phyloP scores from a whole-genome alignment of 2,113 vertebrate species.

The Rhabdornis inornatus region DNA sequence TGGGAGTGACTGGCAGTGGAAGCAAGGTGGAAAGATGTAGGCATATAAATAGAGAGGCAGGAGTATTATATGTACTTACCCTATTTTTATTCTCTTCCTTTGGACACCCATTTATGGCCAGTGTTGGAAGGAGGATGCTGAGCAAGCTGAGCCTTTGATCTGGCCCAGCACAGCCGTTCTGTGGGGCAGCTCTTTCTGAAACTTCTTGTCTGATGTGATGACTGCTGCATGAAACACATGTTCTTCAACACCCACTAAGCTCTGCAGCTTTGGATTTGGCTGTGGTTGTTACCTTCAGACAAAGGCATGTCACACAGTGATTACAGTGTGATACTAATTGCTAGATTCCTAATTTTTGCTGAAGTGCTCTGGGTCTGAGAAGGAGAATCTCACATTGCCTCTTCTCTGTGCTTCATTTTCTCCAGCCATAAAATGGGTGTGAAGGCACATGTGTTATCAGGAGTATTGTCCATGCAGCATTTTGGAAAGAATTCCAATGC shows the following conservation, averaged over 20 bases:
- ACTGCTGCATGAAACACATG: not conserved
- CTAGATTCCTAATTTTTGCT: not conserved
- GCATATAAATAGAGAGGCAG: slow-evolving; percentile 15
- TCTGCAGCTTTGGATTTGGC: not conserved
- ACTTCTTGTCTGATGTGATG: not conserved
- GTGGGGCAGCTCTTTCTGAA: not conserved
- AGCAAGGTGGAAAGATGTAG: not conserved
- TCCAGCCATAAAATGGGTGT: not conserved
- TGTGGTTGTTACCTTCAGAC: not conserved
- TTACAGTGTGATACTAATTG: not conserved
- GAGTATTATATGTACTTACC: slow-evolving; percentile 6
- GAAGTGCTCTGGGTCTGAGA: not conserved
- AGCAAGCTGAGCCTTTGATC: slow-evolving; percentile 4
- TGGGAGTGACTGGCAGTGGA: not conserved
- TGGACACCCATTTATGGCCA: slow-evolving; percentile 32
- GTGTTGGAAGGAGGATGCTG: not conserved
- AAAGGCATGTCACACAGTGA: not conserved
- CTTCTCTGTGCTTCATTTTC: not conserved
- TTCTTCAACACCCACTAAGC: not conserved
- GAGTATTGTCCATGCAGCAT: not conserved
- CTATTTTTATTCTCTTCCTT: slow-evolving; percentile 47
- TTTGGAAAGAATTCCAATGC: not conserved
- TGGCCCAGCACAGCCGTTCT: not conserved
- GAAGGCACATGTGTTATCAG: fast-evolving
- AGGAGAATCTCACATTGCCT: not conserved